These are phyloP conservation scores for Gandaritis pyraliata DNA, from an alignment of 2,888 invertebrate species.

Conservation along the genomic window DNA sequence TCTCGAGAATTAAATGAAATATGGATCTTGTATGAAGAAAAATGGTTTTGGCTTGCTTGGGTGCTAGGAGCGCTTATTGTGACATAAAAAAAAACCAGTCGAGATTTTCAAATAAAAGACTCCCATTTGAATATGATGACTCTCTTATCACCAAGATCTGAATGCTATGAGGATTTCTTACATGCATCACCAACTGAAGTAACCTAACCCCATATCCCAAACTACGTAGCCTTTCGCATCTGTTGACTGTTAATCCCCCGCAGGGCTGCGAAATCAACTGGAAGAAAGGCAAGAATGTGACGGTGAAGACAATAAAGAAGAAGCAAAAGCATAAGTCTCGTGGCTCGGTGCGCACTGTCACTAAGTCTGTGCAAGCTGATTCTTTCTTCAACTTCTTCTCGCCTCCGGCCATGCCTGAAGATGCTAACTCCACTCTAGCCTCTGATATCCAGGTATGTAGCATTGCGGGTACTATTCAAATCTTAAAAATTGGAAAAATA, in stretches of 20 bases:
- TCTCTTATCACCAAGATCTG: conserved; percentile 69
- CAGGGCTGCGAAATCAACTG: conserved; percentile 97
- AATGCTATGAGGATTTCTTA: conserved; percentile 73
- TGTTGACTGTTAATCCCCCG: neutral
- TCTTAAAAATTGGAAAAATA: neutral
- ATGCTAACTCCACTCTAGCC: conserved; percentile 91
- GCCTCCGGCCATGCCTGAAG: conserved; percentile 94
- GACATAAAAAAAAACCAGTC: neutral
- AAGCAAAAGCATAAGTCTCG: conserved; percentile 99
- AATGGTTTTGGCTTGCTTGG: no score
- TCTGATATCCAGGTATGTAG: conserved; percentile 91
- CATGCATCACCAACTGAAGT: conserved; percentile 83
- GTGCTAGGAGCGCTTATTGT: neutral
- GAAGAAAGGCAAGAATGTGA: conserved; percentile 99
- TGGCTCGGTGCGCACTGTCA: conserved; percentile 96
- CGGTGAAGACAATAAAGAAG: conserved; percentile 97
- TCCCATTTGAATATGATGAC: conserved; percentile 62
- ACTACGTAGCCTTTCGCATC: neutral
- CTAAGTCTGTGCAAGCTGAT: conserved; percentile 97
- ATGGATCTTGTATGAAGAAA: no score
- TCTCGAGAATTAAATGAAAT: no score
- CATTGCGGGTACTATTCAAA: no score
- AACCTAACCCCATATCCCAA: neutral
- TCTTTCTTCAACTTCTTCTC: conserved; percentile 99
- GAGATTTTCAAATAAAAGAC: no score